Evolutionary conservation across 2,888 invertebrate species (phyloP).

Genomic region (Cerceris rybyensis): DNA sequence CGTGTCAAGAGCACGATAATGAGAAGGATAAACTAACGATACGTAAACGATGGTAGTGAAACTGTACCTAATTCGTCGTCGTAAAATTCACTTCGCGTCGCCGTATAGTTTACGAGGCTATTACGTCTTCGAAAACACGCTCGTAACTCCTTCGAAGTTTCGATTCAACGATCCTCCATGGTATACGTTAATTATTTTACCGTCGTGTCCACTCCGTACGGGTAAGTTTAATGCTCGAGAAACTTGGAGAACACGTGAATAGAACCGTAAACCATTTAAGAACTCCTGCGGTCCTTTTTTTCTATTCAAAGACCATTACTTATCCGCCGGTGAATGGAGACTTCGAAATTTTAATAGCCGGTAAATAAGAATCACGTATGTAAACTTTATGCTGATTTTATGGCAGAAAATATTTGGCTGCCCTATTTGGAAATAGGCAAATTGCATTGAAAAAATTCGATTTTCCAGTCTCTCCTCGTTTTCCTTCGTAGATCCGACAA

Average conservation of each 20-base stretch:
- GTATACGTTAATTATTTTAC: slow-evolving; percentile 40
- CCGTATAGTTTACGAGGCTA: slow-evolving; percentile 15
- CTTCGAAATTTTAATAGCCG: no score
- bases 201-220: slow-evolving; percentile 8
- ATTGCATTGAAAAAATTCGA: no score
- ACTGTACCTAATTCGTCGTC: slow-evolving; percentile 12
- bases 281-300: background rate
- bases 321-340: background rate
- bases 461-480: no score
- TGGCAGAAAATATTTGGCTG: no score
- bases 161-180: slow-evolving; percentile 14
- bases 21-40: slow-evolving; percentile 14
- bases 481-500: no score
- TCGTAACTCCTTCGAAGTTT: slow-evolving; percentile 21
- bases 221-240: slow-evolving; percentile 19
- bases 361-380: background rate
- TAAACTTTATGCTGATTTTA: background rate
- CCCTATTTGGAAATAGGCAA: no score
- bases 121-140: slow-evolving; percentile 26
- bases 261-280: slow-evolving; percentile 35
- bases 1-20: slow-evolving; percentile 5
- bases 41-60: slow-evolving; percentile 10
- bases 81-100: slow-evolving; percentile 27
- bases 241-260: slow-evolving; percentile 19
- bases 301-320: slow-evolving; percentile 12